phyloP scores from a whole-genome alignment of 2,888 invertebrate genomes.

The Oligia fasciuncula region DNA sequence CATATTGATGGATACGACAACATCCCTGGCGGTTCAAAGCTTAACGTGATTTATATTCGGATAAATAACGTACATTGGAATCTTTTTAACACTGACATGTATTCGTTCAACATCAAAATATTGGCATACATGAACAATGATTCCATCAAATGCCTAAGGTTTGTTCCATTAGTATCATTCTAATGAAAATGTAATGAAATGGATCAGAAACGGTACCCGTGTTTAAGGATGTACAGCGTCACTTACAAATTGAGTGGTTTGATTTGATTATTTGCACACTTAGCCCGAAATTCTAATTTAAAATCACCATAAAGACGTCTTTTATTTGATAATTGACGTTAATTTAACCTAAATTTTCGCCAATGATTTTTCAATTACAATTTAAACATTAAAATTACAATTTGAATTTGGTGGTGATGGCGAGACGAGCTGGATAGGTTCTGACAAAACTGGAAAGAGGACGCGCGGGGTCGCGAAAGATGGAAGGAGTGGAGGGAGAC shows the following conservation, averaged over 20 bases:
- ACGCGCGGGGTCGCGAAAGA: too few relatives aligned
- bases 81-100: neutral
- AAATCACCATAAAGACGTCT: neutral
- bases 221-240: too few relatives aligned
- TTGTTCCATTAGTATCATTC: neutral
- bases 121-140: slow-evolving; percentile 1
- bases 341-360: too few relatives aligned
- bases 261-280: too few relatives aligned
- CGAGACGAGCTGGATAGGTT: too few relatives aligned
- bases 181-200: neutral
- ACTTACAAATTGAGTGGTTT: too few relatives aligned
- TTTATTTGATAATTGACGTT: too few relatives aligned
- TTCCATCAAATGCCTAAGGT: neutral
- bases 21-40: slow-evolving; percentile 18
- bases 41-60: slow-evolving; percentile 27
- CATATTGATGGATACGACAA: slow-evolving; percentile 18
- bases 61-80: slow-evolving; percentile 5
- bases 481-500: too few relatives aligned
- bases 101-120: slow-evolving; percentile 1
- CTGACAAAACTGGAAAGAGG: too few relatives aligned
- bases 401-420: too few relatives aligned
- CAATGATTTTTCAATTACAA: too few relatives aligned
- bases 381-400: too few relatives aligned
- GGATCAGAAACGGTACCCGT: neutral
- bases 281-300: neutral